phyloP scores from a whole-genome alignment of 2,888 invertebrate genomes.

The Oscheius sp. region DNA sequence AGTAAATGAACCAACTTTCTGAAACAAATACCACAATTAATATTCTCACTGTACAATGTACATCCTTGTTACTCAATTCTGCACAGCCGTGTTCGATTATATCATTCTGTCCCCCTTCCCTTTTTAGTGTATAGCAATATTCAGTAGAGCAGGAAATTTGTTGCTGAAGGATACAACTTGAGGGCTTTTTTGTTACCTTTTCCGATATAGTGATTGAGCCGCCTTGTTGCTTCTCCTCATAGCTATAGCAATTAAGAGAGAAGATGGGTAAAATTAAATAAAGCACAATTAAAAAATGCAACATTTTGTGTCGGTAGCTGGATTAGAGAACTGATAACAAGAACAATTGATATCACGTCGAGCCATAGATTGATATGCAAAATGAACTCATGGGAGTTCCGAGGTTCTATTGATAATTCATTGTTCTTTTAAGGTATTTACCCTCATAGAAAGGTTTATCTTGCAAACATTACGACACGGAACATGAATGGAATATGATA shows the following conservation, averaged over 20 bases:
- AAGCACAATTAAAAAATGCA: neutral
- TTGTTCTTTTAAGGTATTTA: too few species aligned
- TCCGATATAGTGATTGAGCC: neutral
- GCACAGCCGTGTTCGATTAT: neutral
- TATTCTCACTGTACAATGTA: too few species aligned
- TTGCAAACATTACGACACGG: neutral
- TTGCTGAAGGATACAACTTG: too few species aligned
- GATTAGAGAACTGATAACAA: too few species aligned
- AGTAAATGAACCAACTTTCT: neutral
- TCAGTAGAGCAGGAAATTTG: neutral
- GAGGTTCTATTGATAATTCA: too few species aligned
- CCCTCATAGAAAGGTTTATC: too few species aligned
- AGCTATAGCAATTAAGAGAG: neutral
- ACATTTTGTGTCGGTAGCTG: too few species aligned
- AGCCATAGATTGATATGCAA: too few species aligned
- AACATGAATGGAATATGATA: conserved; percentile 9
- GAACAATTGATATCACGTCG: too few species aligned
- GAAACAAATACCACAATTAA: too few species aligned
- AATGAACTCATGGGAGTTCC: too few species aligned
- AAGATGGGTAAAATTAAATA: neutral
- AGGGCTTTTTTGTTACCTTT: neutral
- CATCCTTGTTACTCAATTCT: neutral
- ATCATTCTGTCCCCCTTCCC: conserved; percentile 8
- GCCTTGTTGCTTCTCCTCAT: neutral
- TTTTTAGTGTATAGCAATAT: neutral